These are phyloP conservation scores for Perodicticus potto DNA, from an alignment of 2,797 vertebrate genomes.

Conservation along the genomic window DNA sequence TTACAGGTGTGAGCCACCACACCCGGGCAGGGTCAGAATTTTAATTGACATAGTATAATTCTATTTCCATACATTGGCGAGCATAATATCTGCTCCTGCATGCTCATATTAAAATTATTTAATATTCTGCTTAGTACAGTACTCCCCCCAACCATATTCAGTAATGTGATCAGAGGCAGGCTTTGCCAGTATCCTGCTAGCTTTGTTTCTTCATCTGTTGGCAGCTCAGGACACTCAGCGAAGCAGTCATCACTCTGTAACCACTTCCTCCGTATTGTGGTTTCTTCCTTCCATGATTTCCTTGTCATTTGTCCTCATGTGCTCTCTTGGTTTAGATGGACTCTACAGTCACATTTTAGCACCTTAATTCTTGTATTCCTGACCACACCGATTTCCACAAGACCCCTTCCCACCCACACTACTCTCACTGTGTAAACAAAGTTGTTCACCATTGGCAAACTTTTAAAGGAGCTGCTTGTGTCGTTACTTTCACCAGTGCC, in stretches of 20 bases:
- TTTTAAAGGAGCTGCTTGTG: neutral
- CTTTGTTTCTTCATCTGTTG: neutral
- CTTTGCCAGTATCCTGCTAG: neutral
- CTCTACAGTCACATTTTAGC: neutral
- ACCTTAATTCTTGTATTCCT: neutral
- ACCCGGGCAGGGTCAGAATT: neutral
- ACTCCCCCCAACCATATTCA: no score
- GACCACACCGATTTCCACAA: neutral
- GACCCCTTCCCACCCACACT: neutral
- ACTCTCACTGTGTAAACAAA: neutral
- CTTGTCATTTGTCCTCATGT: neutral
- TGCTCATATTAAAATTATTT: neutral
- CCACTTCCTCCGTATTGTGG: neutral
- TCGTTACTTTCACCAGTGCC: neutral
- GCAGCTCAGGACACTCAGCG: neutral
- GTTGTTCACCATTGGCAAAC: neutral
- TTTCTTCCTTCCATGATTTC: neutral
- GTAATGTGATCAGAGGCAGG: neutral
- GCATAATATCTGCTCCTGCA: neutral
- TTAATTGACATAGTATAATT: neutral
- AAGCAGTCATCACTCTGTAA: neutral
- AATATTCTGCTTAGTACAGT: neutral
- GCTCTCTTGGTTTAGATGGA: neutral
- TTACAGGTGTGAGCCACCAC: no score
- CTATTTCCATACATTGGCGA: neutral